Evolutionary conservation across 2,113 vertebrate genomes (phyloP).

Genomic region (Dromas ardeola): DNA sequence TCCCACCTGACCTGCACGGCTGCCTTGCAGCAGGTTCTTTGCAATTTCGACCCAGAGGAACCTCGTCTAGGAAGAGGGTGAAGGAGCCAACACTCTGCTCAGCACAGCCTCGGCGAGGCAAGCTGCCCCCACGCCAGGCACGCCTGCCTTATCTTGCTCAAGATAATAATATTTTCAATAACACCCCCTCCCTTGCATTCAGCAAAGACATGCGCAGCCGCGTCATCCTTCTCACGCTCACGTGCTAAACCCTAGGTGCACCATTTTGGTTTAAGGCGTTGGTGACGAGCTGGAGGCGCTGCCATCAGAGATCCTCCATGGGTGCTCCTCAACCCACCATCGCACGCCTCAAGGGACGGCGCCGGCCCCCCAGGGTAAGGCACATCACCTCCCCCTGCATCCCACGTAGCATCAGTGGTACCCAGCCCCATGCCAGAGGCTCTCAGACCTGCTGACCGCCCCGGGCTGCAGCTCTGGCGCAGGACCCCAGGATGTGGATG

Average conservation of each 20-base stretch:
- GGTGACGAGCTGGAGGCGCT: background rate
- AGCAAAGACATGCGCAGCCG: accelerated
- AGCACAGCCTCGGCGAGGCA: accelerated
- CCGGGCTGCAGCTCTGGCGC: background rate
- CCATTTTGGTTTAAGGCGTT: background rate
- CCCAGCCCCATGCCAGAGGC: background rate
- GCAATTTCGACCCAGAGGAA: background rate
- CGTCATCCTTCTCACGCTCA: background rate
- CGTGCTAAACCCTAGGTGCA: background rate
- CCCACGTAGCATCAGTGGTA: background rate
- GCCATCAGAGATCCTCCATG: background rate
- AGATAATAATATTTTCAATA: background rate
- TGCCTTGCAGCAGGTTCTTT: background rate
- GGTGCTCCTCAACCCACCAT: background rate
- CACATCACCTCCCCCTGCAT: background rate
- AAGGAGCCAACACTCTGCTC: background rate
- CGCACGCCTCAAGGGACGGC: accelerated
- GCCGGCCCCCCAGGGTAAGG: accelerated
- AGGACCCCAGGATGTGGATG: accelerated
- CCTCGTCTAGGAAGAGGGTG: background rate
- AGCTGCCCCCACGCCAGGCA: background rate
- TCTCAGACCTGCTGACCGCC: background rate
- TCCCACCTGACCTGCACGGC: background rate
- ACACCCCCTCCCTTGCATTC: background rate
- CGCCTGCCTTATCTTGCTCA: background rate